A percentile compares a stretch with the other conserved stretches of the same genome.
Evolutionary conservation across 2,113 vertebrate species (phyloP).

Genomic region (Narcine bancroftii): DNA sequence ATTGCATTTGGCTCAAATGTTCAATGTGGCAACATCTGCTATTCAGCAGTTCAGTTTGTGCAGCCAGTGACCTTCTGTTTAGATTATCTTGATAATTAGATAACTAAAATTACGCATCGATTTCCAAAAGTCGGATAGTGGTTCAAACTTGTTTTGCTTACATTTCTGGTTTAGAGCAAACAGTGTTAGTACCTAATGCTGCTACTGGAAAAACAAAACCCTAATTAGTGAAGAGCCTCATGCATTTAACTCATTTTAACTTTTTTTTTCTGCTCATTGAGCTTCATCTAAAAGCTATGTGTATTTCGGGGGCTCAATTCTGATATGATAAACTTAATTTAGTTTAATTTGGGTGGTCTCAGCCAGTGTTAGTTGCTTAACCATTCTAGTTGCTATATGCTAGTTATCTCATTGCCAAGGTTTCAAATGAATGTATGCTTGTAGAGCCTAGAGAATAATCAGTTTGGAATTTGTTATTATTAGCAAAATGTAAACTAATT

Average conservation of each 20-base stretch:
- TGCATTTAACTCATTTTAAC: not conserved
- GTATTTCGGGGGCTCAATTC: not conserved
- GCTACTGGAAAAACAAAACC: not conserved
- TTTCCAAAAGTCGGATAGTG: not conserved
- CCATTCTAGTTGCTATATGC: not conserved
- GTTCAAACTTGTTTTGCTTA: not conserved
- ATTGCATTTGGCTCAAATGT: not conserved
- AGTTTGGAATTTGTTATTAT: not conserved
- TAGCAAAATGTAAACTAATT: not conserved
- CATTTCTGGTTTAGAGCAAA: not conserved
- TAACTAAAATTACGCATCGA: not conserved
- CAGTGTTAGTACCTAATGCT: not conserved
- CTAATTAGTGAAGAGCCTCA: too few species aligned
- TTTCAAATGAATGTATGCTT: not conserved
- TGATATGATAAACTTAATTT: not conserved
- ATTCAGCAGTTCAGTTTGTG: not conserved
- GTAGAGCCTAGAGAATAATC: too few species aligned
- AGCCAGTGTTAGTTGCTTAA: not conserved
- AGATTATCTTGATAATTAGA: not conserved
- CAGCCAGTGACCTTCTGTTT: not conserved
- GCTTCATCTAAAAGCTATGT: not conserved
- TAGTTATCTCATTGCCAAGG: not conserved
- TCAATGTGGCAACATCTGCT: not conserved
- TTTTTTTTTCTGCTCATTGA: not conserved
- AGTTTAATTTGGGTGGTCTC: not conserved